Base-by-base conservation (phyloP, 2,113 vertebrate genomes). In the Hiodon tergisus region DNA sequence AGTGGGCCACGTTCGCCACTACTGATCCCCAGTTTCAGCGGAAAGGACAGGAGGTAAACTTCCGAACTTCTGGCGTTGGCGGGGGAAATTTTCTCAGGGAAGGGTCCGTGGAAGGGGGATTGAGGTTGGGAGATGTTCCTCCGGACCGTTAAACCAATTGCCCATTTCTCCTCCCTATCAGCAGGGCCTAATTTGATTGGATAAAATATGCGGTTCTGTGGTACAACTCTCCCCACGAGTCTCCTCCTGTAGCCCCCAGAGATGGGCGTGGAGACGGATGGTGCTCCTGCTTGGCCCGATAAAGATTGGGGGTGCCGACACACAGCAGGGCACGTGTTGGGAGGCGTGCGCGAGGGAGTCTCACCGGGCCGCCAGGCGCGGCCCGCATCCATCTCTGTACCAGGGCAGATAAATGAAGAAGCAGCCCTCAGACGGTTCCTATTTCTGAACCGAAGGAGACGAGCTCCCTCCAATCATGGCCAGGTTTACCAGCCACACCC, bases 381-480 rank as follows among this genome's bases (percentile, higher is more conserved):
- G 81, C 86, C 86, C 76, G 86, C 87, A 90, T 90, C 83, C 86
- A 89, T 92, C 88, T 89, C 84, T 87, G 89, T 88, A 87, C 80
- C 79, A 74, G 71, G 83, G 82, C 84, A 90, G 86, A 91, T 87
- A 85, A 90, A 89, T 88, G 82, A 78, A 81, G 83, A 87, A 83
- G 82, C 61, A 78, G 72, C 77, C 81, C 83, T 84, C 82, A 85
- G 86, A 81, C 83, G 81, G 85, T 86, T 81, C 74, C 31, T 80
- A 81, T 83, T 84, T 84, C 82, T 83, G 63, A 80, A 77, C 82
- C 61, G 60, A 78, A 80, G 82, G 79, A 81, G 2, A 46, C 16
- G 16, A 5, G 2, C 8, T 10, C 63, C 31, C 63, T 66, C 63
- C 63, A 66, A 10, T 63, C 61, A 6, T 3, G 76, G 31, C 31